Evolutionary conservation across 2,113 vertebrate genomes (phyloP).

Genomic region (Oncorhynchus keta): DNA sequence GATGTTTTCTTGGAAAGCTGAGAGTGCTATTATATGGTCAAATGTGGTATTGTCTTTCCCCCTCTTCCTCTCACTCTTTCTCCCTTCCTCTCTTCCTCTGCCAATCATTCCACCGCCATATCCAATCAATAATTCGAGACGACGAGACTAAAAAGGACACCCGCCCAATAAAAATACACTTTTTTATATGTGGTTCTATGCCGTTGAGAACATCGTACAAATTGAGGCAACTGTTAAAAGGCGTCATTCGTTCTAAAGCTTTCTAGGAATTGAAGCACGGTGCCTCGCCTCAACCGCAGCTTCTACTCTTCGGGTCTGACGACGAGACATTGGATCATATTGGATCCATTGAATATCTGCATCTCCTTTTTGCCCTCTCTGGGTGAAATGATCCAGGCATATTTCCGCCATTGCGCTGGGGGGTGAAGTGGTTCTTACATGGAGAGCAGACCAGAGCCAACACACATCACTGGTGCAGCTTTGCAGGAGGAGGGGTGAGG

Average conservation of each 20-base stretch:
- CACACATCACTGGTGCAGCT: slow-evolving; percentile 22
- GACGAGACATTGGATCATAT: slow-evolving; percentile 31
- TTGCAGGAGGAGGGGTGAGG: background rate
- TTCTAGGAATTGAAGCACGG: background rate
- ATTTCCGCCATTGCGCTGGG: slow-evolving; percentile 42
- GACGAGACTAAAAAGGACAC: slow-evolving; percentile 41
- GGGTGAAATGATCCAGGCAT: slow-evolving; percentile 45
- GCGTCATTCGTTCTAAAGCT: slow-evolving; percentile 49
- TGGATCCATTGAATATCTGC: background rate
- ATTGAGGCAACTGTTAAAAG: slow-evolving; percentile 59
- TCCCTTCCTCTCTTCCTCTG: slow-evolving; percentile 19
- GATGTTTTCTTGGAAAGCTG: too few relatives aligned
- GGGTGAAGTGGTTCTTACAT: slow-evolving; percentile 43
- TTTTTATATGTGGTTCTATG: slow-evolving; percentile 50
- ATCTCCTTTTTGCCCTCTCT: slow-evolving; percentile 19
- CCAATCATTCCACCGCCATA: slow-evolving; percentile 60
- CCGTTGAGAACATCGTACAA: slow-evolving; percentile 57
- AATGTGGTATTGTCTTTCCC: background rate
- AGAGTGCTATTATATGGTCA: too few relatives aligned
- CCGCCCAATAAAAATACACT: slow-evolving; percentile 29
- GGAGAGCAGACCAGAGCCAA: slow-evolving; percentile 19
- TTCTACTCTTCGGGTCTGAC: slow-evolving; percentile 16
- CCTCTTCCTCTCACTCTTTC: slow-evolving; percentile 19
- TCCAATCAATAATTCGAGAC: slow-evolving; percentile 51
- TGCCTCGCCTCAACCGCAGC: slow-evolving; percentile 31